phyloP scores from a whole-genome alignment of 2,113 vertebrate genomes.

The Theristicus caerulescens region DNA sequence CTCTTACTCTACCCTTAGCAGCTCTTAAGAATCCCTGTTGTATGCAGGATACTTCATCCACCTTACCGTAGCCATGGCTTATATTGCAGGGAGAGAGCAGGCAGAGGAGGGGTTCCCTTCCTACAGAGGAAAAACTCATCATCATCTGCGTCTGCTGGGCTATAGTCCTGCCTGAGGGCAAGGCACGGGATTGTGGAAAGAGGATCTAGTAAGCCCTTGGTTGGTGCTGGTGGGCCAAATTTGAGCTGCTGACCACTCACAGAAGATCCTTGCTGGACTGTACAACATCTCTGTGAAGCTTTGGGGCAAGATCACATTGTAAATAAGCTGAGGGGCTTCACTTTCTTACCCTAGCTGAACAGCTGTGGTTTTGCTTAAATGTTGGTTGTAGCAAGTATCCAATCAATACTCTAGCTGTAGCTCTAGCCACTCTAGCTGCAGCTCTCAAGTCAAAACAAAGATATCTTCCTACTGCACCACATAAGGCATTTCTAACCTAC shows the following conservation, averaged over 20 bases:
- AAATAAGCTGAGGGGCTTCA: neutral
- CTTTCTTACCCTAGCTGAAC: neutral
- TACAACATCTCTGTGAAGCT: neutral
- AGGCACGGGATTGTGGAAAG: neutral
- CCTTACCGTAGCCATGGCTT: neutral
- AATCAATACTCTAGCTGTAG: neutral
- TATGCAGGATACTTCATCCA: accelerated
- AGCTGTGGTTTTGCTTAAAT: neutral
- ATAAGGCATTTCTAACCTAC: neutral
- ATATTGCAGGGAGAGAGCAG: neutral
- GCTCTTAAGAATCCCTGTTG: neutral
- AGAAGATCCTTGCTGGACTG: neutral
- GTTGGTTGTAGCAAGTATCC: neutral
- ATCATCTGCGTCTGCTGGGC: neutral
- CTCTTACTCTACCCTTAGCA: neutral
- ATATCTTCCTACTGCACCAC: neutral
- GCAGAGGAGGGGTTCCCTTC: neutral
- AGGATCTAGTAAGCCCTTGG: neutral
- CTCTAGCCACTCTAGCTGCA: neutral
- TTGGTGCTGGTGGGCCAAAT: neutral
- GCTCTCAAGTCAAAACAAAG: neutral
- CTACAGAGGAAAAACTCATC: neutral
- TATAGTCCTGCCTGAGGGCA: neutral
- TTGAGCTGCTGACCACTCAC: neutral
- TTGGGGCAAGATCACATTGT: accelerated